Conservation (phyloP, 2,888 invertebrate species). For the Sericinus montela region DNA sequence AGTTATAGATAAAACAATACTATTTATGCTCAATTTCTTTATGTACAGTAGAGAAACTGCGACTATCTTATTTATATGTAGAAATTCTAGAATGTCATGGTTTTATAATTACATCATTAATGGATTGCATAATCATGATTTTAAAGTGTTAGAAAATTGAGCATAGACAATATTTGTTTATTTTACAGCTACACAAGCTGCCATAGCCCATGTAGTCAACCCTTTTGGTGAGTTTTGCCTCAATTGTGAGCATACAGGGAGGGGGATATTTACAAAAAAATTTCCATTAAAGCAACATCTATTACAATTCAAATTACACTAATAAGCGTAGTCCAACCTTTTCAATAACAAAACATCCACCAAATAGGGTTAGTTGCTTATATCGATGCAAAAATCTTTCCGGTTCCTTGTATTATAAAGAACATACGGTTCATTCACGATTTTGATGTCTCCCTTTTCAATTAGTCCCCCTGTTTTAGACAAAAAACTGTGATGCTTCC, state of each 20-base stretch:
- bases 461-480: conserved; percentile 32
- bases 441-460: neutral
- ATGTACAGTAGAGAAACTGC: conserved; percentile 9
- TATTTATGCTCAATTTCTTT: conserved; percentile 14
- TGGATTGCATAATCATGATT: neutral
- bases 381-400: conserved; percentile 25
- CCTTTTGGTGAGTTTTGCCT: conserved; percentile 31
- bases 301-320: conserved; percentile 46
- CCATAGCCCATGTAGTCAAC: conserved; percentile 27
- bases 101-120: conserved; percentile 22
- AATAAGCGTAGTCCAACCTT: conserved; percentile 55
- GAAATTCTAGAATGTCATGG: conserved; percentile 19
- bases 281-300: conserved; percentile 25
- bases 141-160: conserved; percentile 7
- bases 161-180: conserved; percentile 13
- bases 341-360: conserved; percentile 48
- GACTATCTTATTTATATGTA: conserved; percentile 4
- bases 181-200: conserved; percentile 29
- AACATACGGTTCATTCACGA: neutral
- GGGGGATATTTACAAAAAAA: conserved; percentile 34
- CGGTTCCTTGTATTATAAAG: neutral
- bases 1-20: conserved; percentile 10
- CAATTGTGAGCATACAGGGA: conserved; percentile 20
- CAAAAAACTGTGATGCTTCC: conserved; percentile 61
- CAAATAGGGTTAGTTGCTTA: conserved; percentile 29